These are phyloP conservation scores for Pangasius krempfi DNA, from an alignment of 2,797 vertebrate genomes.

Conservation along the genomic window DNA sequence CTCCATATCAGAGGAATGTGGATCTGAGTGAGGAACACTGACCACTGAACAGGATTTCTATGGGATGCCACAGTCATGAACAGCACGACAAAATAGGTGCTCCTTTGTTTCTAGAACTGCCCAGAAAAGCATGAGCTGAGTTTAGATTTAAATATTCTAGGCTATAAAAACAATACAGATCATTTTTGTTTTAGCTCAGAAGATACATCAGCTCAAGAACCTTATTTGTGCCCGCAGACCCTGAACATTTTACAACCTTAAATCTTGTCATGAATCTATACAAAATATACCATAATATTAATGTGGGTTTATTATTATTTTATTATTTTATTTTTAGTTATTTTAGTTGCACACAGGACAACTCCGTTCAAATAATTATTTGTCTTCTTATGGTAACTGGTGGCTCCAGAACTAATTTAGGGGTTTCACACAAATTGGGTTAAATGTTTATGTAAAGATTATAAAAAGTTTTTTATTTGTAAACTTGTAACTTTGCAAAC, in stretches of 20 bases:
- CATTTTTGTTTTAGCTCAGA: neutral
- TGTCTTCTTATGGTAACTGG: neutral
- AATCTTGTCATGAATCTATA: neutral
- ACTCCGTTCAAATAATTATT: neutral
- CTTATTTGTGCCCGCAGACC: neutral
- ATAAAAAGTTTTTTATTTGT: neutral
- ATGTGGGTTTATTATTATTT: neutral
- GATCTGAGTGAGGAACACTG: neutral
- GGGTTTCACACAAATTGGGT: neutral
- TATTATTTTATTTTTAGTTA: neutral
- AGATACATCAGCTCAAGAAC: neutral
- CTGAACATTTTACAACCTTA: neutral
- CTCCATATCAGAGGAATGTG: constrained; percentile 35
- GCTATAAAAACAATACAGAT: neutral
- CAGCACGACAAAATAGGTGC: neutral
- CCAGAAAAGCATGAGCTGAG: neutral
- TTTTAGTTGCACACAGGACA: neutral
- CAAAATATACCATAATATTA: neutral
- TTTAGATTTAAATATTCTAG: neutral
- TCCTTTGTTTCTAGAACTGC: neutral
- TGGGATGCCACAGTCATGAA: neutral
- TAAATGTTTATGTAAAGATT: neutral
- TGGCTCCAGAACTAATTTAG: neutral
- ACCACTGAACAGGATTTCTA: neutral
- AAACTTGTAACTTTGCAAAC: neutral